Base-by-base conservation (phyloP, 2,888 invertebrate genomes). In the Andrena hattorfiana region DNA sequence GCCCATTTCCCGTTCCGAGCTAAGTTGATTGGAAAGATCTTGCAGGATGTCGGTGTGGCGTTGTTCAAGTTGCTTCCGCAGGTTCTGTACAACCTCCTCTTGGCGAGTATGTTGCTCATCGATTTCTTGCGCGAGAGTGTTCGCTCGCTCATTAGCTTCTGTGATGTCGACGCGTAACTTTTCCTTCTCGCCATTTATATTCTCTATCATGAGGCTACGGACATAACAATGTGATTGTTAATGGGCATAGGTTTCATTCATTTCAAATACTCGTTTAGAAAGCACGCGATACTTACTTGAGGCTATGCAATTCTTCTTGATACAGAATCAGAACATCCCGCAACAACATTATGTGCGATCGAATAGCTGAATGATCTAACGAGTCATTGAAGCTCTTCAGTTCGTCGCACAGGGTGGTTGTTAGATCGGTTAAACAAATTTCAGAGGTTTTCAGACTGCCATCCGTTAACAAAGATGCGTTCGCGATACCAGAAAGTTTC, bases 101-200 rank as follows among this genome's bases (percentile, higher is more conserved):
- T 98, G 95, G 78, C 97, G 96, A 0, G 97, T 96, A 93, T 98
- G 98, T 89, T 97, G 97, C 91, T 99, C 99, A 93, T 99, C 99
- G 1, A 98, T 97, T 94, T 99, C 99, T 89, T 97, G 97, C 0
- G 98, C 98, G 68, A 99, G 94, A 72, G 98, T 93, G 0, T 96
- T 95, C 0, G 98, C 97, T 87, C 98, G 95, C 77, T 97, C 95
- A 92, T 98, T 98, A 0, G 98, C 97, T 92, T 98, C 98, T 26
- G 95, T 95, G 23, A 98, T 96, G 91, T 98, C 98, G 13, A 95
- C 94, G 83, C 97, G 96, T 54, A 98, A 94, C 93, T 98, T 98
- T 87, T 97, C 97, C 72, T 97, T 96, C 93, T 98, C 98, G 42
- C 96, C 96, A 67, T 95, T 95, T 89, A 97, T 94, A 88, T 97